Evolutionary conservation across 2,888 invertebrate genomes (phyloP).

Genomic region (Eupithecia vulgata): DNA sequence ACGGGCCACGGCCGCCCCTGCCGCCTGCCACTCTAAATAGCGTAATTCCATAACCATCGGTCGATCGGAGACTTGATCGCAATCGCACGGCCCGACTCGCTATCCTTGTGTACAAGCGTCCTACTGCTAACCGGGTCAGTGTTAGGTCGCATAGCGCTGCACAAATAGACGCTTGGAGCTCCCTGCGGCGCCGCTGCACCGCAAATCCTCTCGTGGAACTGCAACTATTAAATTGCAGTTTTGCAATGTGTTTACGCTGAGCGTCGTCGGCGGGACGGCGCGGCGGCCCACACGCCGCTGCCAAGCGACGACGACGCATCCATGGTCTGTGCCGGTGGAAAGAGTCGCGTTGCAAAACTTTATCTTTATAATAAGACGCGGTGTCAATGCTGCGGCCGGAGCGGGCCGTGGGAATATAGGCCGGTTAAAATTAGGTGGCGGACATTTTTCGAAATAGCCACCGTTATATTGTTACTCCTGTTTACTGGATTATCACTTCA

Average conservation of each 20-base stretch:
- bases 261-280: conserved; percentile 24
- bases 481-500: conserved; percentile 34
- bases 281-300: conserved; percentile 55
- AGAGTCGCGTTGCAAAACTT: conserved; percentile 63
- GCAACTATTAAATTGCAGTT: conserved; percentile 60
- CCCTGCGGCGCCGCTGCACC: conserved; percentile 49
- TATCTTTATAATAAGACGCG: conserved; percentile 51
- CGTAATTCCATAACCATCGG: conserved; percentile 56
- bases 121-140: conserved; percentile 79
- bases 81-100: conserved; percentile 51
- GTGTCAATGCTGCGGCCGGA: conserved; percentile 58
- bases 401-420: conserved; percentile 72
- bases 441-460: conserved; percentile 55
- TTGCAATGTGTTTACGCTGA: conserved; percentile 73
- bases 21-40: conserved; percentile 61
- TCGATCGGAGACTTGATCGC: conserved; percentile 51
- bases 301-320: conserved; percentile 66
- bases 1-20: conserved; percentile 72
- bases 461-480: conserved; percentile 34
- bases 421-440: conserved; percentile 65
- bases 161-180: conserved; percentile 71
- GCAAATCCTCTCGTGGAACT: conserved; percentile 50
- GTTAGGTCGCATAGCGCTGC: conserved; percentile 81
- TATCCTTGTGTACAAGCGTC: conserved; percentile 76
- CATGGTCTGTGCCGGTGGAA: conserved; percentile 46